phyloP scores from a whole-genome alignment of 2,888 invertebrate genomes.

The Cataglyphis altisquamis region DNA sequence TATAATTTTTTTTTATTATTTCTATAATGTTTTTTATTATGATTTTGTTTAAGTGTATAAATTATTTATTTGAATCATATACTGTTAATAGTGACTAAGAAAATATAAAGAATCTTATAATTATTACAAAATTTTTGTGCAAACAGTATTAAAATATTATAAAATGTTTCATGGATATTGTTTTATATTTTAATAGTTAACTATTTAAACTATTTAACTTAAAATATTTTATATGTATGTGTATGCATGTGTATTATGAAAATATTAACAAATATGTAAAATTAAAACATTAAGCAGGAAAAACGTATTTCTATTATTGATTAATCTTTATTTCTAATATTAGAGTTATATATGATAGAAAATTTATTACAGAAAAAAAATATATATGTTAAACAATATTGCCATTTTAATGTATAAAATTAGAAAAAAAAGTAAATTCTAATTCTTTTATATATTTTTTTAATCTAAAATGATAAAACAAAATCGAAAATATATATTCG shows the following conservation, averaged over 20 bases:
- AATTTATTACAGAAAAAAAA: background rate
- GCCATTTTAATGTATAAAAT: background rate
- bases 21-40: background rate
- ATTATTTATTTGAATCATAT: background rate
- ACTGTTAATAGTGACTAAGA: background rate
- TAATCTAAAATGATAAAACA: background rate
- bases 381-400: background rate
- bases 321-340: background rate
- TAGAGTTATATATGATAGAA: background rate
- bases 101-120: background rate
- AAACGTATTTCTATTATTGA: background rate
- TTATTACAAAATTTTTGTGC: background rate
- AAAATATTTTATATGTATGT: background rate
- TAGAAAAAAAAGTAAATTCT: background rate
- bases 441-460: background rate
- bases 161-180: background rate
- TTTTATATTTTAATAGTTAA: conserved; percentile 11
- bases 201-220: background rate
- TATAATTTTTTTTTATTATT: conserved; percentile 14
- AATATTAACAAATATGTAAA: background rate
- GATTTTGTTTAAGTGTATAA: background rate
- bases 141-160: background rate
- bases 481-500: background rate
- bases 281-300: background rate
- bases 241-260: background rate